Percentiles rank a stretch among this genome's conserved stretches.
Conservation (phyloP, 2,113 vertebrate genomes). For the Melospiza georgiana region DNA sequence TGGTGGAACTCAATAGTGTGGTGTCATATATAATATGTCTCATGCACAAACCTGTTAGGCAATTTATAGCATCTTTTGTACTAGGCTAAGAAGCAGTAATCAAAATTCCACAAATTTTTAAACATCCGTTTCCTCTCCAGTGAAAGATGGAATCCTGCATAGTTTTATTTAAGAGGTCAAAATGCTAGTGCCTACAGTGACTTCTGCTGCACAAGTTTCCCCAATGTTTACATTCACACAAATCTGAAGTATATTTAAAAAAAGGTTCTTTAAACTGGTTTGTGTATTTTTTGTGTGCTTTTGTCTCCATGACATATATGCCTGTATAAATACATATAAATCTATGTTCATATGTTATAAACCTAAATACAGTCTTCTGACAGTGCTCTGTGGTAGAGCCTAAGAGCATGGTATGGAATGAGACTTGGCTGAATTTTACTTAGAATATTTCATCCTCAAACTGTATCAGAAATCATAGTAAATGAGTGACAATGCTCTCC, state of each 20-base stretch:
- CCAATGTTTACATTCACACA: slow-evolving; percentile 73
- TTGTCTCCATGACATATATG: slow-evolving; percentile 32
- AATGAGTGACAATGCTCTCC: not conserved
- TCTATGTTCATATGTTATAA: slow-evolving; percentile 12
- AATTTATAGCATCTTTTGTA: slow-evolving; percentile 1
- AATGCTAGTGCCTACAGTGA: slow-evolving; percentile 58
- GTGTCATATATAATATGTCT: not conserved
- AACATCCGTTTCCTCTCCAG: not conserved
- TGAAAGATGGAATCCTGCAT: not conserved
- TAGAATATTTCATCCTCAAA: not conserved
- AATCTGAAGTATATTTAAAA: slow-evolving; percentile 48
- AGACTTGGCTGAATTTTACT: not conserved
- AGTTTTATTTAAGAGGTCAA: slow-evolving; percentile 32
- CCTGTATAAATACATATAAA: slow-evolving; percentile 25
- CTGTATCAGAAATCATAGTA: not conserved
- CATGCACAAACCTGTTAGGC: not conserved
- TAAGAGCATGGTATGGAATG: not conserved
- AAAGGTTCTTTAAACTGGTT: slow-evolving; percentile 46
- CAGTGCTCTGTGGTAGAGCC: slow-evolving; percentile 10
- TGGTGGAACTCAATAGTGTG: not conserved
- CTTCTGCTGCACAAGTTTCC: slow-evolving; percentile 59
- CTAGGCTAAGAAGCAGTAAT: not conserved
- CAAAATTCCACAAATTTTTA: not conserved
- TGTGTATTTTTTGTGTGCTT: slow-evolving; percentile 58
- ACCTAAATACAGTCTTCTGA: slow-evolving; percentile 31